Conservation (phyloP, 23 tunicate species). For the Styela plicata region DNA sequence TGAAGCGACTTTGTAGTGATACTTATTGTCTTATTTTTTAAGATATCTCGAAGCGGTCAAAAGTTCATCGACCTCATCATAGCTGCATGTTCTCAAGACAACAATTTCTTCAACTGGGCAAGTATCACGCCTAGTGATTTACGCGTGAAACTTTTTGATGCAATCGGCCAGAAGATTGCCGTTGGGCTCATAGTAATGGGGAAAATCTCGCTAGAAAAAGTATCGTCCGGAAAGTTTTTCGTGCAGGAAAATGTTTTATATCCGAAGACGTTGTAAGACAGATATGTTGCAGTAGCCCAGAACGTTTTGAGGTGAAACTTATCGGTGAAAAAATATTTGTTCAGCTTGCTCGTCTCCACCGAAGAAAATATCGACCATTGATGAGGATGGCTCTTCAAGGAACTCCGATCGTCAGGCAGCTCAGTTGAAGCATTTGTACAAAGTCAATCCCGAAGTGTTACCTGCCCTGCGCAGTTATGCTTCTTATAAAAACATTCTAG, state of each 20-base stretch:
- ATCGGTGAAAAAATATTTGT: neutral
- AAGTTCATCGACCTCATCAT: neutral
- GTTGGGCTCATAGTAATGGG: constrained; percentile 11
- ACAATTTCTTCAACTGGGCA: neutral
- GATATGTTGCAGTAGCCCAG: neutral
- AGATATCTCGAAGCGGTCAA: neutral
- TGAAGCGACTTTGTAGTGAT: too few species aligned
- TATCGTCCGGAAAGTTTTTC: neutral
- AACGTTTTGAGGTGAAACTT: neutral
- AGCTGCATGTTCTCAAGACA: neutral
- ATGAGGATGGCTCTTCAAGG: neutral
- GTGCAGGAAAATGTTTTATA: neutral
- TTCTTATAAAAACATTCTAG: constrained; percentile 1
- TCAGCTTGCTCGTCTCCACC: neutral
- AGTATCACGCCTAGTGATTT: neutral
- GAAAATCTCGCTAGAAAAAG: neutral
- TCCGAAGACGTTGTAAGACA: neutral
- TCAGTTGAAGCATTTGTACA: neutral
- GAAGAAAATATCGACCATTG: neutral
- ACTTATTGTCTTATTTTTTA: too few species aligned
- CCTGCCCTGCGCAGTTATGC: neutral
- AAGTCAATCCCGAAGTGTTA: neutral
- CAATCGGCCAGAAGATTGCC: neutral
- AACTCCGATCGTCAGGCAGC: neutral
- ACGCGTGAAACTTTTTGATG: neutral